These are phyloP conservation scores for Heliconius melpomene DNA, from an alignment of 1,140 invertebrate genomes.

Conservation along the genomic window DNA sequence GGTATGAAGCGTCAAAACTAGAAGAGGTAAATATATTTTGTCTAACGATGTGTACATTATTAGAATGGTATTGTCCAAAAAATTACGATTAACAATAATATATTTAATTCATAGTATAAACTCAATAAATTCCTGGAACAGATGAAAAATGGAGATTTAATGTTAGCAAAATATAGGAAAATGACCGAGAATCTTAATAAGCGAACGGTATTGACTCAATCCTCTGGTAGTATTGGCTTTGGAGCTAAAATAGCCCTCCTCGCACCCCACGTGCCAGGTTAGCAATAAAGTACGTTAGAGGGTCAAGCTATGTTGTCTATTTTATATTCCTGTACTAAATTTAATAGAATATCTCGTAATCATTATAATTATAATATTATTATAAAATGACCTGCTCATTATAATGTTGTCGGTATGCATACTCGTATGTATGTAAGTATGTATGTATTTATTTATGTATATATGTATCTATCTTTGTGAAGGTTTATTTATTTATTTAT, in stretches of 20 bases:
- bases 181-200: conserved; percentile 69
- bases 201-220: conserved; percentile 64
- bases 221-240: conserved; percentile 61
- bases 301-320: conserved; percentile 34
- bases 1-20: conserved; percentile 69
- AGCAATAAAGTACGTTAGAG: conserved; percentile 37
- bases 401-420: too few species aligned
- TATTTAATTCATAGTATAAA: conserved; percentile 53
- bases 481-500: too few species aligned
- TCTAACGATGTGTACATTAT: background rate
- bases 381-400: too few species aligned
- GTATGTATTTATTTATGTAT: too few species aligned
- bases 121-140: conserved; percentile 64
- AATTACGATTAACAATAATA: background rate
- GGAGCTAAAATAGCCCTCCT: conserved; percentile 62
- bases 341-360: conserved; percentile 10
- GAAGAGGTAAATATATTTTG: conserved; percentile 59
- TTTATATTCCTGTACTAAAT: conserved; percentile 36
- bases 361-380: too few species aligned
- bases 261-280: conserved; percentile 68
- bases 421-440: too few species aligned
- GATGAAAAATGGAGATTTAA: conserved; percentile 71
- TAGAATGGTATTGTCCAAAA: too few species aligned
- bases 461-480: too few species aligned
- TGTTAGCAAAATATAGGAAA: conserved; percentile 67